phyloP scores from a whole-genome alignment of 23 tunicate genomes.

The Halocynthia aurantium region DNA sequence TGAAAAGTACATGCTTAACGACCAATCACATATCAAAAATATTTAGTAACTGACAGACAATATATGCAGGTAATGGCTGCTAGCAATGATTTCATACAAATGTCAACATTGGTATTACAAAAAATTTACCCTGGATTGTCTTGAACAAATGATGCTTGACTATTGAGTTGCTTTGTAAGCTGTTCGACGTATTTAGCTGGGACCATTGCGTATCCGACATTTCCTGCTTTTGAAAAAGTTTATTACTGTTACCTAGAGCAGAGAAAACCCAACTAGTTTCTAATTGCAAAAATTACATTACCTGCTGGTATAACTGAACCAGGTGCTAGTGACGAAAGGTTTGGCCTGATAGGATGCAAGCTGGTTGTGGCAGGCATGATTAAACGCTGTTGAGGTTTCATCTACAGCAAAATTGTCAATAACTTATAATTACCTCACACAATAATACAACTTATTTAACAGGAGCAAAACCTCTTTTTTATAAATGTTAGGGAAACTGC shows the following conservation, averaged over 20 bases:
- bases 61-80: no score
- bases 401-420: not conserved
- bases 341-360: conserved; percentile 4
- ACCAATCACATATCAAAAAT: not conserved
- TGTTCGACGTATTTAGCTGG: conserved; percentile 92
- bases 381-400: conserved; percentile 37
- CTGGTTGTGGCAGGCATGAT: conserved; percentile 73
- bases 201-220: conserved; percentile 81
- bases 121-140: conserved; percentile 3
- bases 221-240: conserved; percentile 49
- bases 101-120: not conserved
- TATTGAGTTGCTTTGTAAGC: conserved; percentile 52
- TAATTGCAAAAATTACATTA: not conserved
- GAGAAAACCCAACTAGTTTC: not conserved
- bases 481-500: no score
- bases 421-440: no score
- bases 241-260: not conserved
- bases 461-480: no score
- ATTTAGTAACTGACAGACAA: not conserved
- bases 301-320: conserved; percentile 15
- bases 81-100: not conserved
- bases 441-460: no score
- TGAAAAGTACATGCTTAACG: not conserved
- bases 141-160: conserved; percentile 24
- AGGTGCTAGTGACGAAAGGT: conserved; percentile 8